phyloP scores from a whole-genome alignment of 2,888 invertebrate genomes.

The Melieria omissa region DNA sequence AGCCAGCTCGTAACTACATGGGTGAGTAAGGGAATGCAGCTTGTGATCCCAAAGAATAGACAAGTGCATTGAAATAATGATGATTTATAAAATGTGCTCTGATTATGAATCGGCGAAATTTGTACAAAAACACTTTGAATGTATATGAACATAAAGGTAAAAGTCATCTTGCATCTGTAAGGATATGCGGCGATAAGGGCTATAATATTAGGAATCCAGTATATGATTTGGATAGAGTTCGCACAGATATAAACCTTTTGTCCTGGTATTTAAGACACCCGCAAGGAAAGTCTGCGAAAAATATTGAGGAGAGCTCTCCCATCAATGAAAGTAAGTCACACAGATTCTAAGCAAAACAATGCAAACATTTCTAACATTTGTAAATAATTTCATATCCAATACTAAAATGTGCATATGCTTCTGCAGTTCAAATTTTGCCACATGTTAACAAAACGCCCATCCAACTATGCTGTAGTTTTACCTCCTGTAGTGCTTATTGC shows the following conservation, averaged over 20 bases:
- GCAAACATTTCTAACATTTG: slow-evolving; percentile 28
- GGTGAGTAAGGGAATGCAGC: slow-evolving; percentile 67
- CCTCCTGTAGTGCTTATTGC: too few relatives aligned
- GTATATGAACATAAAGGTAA: slow-evolving; percentile 70
- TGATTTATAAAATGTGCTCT: too few relatives aligned
- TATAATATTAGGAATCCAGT: slow-evolving; percentile 81
- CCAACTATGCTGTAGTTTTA: too few relatives aligned
- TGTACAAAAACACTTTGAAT: background rate
- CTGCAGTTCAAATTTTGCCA: background rate
- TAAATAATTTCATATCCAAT: slow-evolving; percentile 28
- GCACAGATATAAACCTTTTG: slow-evolving; percentile 86
- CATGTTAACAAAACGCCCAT: too few relatives aligned
- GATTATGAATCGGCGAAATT: too few relatives aligned
- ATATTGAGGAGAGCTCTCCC: slow-evolving; percentile 45
- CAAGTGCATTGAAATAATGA: too few relatives aligned
- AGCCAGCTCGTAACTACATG: slow-evolving; percentile 76
- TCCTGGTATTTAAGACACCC: slow-evolving; percentile 88
- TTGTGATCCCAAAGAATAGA: too few relatives aligned
- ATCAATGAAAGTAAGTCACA: slow-evolving; percentile 54
- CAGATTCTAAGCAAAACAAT: background rate
- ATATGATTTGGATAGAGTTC: slow-evolving; percentile 78
- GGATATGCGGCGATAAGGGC: slow-evolving; percentile 84
- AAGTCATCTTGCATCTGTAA: slow-evolving; percentile 85
- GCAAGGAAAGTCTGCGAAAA: slow-evolving; percentile 68
- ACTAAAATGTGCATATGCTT: slow-evolving; percentile 38